Conservation (phyloP, 2,797 vertebrate genomes). For the Sebastes ruberrimus region DNA sequence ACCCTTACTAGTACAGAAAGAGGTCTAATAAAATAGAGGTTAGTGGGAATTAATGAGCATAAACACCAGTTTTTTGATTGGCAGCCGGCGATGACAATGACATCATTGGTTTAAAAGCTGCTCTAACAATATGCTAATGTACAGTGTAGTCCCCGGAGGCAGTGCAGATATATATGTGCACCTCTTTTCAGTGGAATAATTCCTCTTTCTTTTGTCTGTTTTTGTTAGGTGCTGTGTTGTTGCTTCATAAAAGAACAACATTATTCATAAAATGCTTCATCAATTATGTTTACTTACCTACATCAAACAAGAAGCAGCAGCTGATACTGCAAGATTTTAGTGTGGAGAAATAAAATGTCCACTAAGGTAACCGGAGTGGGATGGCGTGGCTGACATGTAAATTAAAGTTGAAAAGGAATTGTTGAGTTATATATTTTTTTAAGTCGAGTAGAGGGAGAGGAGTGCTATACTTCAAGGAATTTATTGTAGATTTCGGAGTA, state of each 20-base stretch:
- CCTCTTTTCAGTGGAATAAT: neutral
- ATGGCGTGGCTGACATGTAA: neutral
- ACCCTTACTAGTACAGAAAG: neutral
- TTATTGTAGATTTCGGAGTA: neutral
- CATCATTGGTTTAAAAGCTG: neutral
- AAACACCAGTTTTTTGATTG: neutral
- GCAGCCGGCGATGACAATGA: neutral
- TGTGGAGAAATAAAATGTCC: neutral
- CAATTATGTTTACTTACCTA: neutral
- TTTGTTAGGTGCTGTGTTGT: neutral
- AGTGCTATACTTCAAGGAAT: neutral
- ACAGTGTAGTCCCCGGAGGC: neutral
- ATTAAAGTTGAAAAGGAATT: neutral
- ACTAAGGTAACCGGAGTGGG: slow-evolving; percentile 9
- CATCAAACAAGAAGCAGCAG: neutral
- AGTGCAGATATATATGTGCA: neutral
- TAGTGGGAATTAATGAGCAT: neutral
- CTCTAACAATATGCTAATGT: neutral
- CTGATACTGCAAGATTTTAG: slow-evolving; percentile 5
- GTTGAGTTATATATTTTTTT: neutral
- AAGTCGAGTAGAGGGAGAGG: neutral
- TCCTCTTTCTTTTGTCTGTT: neutral
- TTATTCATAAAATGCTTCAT: neutral
- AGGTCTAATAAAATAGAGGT: neutral
- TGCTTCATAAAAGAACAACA: neutral